These are phyloP conservation scores for Alloscopus bannaensis DNA, from an alignment of 2,888 invertebrate species.

Conservation along the genomic window DNA sequence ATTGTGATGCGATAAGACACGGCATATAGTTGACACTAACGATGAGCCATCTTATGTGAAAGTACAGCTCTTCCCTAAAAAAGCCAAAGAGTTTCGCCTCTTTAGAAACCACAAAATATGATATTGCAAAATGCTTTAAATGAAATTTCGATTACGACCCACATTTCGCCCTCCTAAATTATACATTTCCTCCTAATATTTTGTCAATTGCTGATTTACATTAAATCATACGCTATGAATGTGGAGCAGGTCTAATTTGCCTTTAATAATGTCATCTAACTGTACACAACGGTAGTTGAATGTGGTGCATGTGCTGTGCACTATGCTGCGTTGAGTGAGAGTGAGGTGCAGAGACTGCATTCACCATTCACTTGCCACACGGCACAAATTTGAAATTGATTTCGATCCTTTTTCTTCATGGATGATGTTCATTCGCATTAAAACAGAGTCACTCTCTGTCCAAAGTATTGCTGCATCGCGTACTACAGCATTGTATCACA, in stretches of 20 bases:
- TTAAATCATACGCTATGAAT: slow-evolving; percentile 28
- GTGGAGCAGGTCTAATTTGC: slow-evolving; percentile 54
- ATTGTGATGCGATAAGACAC: no score
- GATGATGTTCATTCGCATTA: background rate
- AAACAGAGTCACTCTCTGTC: slow-evolving; percentile 29
- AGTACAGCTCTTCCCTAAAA: no score
- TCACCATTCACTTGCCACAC: slow-evolving; percentile 13
- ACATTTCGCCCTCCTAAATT: slow-evolving; percentile 21
- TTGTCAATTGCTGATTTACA: slow-evolving; percentile 52
- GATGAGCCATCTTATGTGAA: no score
- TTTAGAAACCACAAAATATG: background rate
- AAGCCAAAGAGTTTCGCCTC: no score
- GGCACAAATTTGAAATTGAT: slow-evolving; percentile 23
- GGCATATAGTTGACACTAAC: no score
- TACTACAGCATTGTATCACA: slow-evolving; percentile 17
- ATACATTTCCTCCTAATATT: slow-evolving; percentile 1
- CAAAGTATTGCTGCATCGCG: slow-evolving; percentile 14
- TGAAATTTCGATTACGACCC: slow-evolving; percentile 20
- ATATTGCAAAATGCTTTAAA: background rate
- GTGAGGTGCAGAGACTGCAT: no score
- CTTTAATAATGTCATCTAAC: slow-evolving; percentile 45
- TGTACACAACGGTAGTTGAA: no score
- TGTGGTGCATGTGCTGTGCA: background rate
- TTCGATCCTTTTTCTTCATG: slow-evolving; percentile 17
- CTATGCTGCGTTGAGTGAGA: no score